These are phyloP conservation scores for Perca schrenkii DNA, from an alignment of 2,113 vertebrate species.

Conservation along the genomic window DNA sequence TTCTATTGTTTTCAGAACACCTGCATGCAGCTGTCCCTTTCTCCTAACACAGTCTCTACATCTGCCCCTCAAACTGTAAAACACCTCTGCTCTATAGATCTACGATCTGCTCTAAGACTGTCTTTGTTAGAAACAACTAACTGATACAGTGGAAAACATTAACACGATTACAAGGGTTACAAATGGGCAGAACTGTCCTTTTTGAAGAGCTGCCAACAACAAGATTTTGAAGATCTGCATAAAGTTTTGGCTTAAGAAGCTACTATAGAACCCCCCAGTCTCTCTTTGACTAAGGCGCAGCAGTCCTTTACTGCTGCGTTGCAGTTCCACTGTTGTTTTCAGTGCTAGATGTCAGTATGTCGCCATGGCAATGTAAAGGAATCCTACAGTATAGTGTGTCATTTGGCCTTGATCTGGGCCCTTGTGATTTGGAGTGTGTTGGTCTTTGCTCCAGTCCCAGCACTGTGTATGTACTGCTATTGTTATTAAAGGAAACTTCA, in stretches of 20 bases:
- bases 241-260: neutral
- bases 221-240: neutral
- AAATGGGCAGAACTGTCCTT: constrained; percentile 20
- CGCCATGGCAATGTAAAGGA: neutral
- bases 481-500: constrained; percentile 29
- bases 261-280: neutral
- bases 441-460: constrained; percentile 17
- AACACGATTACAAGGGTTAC: neutral
- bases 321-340: neutral
- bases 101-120: neutral
- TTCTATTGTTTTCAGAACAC: too few species aligned
- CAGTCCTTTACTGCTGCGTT: neutral
- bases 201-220: constrained; percentile 12
- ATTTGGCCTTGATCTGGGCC: neutral
- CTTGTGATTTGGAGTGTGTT: constrained; percentile 12
- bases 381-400: constrained; percentile 8
- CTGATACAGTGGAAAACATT: neutral
- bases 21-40: too few species aligned
- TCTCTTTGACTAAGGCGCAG: constrained; percentile 12
- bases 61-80: neutral
- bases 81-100: neutral
- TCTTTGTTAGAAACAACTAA: neutral
- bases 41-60: neutral
- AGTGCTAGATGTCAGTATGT: neutral
- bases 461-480: constrained; percentile 20